Evolutionary conservation across 2,113 vertebrate species (phyloP).

Genomic region (Ifrita kowaldi): DNA sequence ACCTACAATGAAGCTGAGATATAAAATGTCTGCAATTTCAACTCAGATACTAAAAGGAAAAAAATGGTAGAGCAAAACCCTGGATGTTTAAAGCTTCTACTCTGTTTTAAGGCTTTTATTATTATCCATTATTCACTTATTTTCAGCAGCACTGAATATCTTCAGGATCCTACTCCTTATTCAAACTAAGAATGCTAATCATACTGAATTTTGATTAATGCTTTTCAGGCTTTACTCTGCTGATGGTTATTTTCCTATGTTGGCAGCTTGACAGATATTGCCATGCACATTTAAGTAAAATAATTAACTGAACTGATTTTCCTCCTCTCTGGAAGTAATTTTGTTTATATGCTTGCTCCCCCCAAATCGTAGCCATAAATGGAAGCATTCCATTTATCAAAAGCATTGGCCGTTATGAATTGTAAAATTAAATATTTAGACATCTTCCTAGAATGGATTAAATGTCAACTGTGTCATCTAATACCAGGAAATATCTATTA

Average conservation of each 20-base stretch:
- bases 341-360: constrained; percentile 1
- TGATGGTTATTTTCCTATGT: neutral
- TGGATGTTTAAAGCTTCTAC: constrained; percentile 34
- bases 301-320: neutral
- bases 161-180: constrained; percentile 33
- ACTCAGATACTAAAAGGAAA: neutral
- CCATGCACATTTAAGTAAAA: constrained; percentile 13
- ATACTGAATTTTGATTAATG: constrained; percentile 41
- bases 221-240: constrained; percentile 37
- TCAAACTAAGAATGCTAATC: constrained; percentile 54
- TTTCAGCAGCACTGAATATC: constrained; percentile 54
- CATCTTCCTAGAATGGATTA: neutral
- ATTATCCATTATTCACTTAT: constrained; percentile 58
- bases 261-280: constrained; percentile 42
- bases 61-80: constrained; percentile 5
- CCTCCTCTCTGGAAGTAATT: constrained; percentile 8
- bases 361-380: neutral
- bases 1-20: neutral
- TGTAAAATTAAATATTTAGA: constrained; percentile 45
- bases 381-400: neutral
- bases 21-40: neutral
- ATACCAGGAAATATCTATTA: constrained; percentile 32
- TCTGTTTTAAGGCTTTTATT: constrained; percentile 44
- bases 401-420: neutral
- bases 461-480: neutral